These are phyloP conservation scores for Dicentrarchus labrax DNA, from an alignment of 2,113 vertebrate species.

Conservation along the genomic window DNA sequence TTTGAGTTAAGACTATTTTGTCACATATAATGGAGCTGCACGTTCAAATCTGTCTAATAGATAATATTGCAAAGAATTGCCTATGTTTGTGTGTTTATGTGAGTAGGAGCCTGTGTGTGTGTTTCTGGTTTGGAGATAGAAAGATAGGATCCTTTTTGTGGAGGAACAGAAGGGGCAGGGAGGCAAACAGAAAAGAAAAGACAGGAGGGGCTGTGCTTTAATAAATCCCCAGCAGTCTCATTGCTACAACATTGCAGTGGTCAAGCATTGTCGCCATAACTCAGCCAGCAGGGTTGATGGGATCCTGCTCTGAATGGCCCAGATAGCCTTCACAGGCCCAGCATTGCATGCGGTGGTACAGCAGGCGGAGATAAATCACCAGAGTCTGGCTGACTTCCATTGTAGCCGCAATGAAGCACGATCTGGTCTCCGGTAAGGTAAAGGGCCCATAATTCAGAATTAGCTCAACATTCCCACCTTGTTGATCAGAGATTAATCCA, in stretches of 20 bases:
- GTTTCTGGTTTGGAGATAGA: constrained; percentile 51
- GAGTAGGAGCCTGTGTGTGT: background rate
- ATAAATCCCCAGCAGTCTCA: constrained; percentile 77
- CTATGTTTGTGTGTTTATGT: background rate
- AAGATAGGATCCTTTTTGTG: constrained; percentile 57
- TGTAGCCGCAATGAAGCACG: constrained; percentile 52
- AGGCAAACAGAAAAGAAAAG: constrained; percentile 64
- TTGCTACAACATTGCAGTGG: constrained; percentile 77
- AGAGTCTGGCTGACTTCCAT: constrained; percentile 35
- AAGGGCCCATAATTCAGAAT: constrained; percentile 47
- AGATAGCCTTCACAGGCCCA: constrained; percentile 78
- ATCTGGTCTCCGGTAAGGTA: constrained; percentile 12
- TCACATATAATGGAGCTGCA: background rate
- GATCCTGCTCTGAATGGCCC: constrained; percentile 76
- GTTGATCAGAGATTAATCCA: background rate
- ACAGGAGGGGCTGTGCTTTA: constrained; percentile 57
- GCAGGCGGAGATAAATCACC: constrained; percentile 70
- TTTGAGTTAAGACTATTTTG: background rate
- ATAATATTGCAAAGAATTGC: background rate
- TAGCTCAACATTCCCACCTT: background rate
- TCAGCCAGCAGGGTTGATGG: constrained; percentile 80
- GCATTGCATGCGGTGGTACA: constrained; percentile 51
- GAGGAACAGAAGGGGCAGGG: constrained; percentile 33
- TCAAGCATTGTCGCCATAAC: constrained; percentile 74
- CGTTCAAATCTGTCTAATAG: background rate